Evolutionary conservation across 2,888 invertebrate species (phyloP).

Genomic region (Cephus pulcher): DNA sequence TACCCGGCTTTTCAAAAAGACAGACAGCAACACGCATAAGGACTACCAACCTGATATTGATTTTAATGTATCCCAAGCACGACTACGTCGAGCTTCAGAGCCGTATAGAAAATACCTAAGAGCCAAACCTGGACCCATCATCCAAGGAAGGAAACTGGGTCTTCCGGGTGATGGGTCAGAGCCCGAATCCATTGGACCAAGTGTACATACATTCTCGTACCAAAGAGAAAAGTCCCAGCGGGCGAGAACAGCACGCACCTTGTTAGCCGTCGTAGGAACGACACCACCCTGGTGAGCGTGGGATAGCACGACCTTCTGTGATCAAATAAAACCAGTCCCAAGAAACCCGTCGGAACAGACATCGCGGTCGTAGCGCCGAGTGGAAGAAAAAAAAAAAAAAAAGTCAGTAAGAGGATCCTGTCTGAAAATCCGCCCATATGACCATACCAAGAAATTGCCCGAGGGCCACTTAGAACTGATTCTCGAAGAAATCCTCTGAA

Average conservation of each 20-base stretch:
- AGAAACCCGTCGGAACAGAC: not conserved
- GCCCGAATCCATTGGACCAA: not conserved
- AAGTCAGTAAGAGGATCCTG: not conserved
- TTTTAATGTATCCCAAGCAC: not conserved
- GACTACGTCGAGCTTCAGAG: not conserved
- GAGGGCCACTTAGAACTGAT: not conserved
- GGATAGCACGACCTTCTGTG: conserved; percentile 41
- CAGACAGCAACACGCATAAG: not conserved
- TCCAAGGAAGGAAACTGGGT: not conserved
- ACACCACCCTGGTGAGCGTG: conserved; percentile 35
- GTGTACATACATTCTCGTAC: not conserved
- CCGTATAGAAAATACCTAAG: not conserved
- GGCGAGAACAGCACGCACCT: conserved; percentile 16
- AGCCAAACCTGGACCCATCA: not conserved
- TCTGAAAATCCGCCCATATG: not conserved
- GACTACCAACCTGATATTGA: not conserved
- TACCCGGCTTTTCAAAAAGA: not conserved
- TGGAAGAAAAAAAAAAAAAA: not conserved
- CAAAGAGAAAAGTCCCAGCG: not conserved
- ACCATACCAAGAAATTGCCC: not conserved
- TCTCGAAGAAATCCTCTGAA: not conserved
- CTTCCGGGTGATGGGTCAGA: not conserved
- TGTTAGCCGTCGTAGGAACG: conserved; percentile 21
- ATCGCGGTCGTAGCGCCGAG: not conserved
- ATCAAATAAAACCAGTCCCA: conserved; percentile 33